Base-by-base conservation (phyloP, 2,113 vertebrate species). In the Myrmecobius fasciatus region DNA sequence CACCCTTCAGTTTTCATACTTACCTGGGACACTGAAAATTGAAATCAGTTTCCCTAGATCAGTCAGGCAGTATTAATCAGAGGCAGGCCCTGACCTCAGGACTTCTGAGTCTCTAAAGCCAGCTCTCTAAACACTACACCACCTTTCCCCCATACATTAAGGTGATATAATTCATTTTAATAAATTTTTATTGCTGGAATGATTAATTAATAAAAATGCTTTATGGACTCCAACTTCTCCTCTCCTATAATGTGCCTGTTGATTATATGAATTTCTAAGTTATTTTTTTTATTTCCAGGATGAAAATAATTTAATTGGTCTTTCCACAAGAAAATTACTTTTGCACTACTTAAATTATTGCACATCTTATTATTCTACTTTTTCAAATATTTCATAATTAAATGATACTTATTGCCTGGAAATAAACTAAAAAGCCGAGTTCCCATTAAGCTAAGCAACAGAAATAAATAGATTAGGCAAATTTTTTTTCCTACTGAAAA, bases 271-370 rank as follows among this genome's bases (percentile, higher is more conserved):
- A 83, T 83, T 83, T 43, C 67, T n/a, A 83, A 83, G 67, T 83
- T 83, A 83, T 83, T 83, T 83, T 83, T 24, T 83, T n/a, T 83
- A 43, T 83, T 43, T 43, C 67, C 43, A 83, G 36, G 43, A 17
- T 24, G n/a, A 26, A 83, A n/a, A 83, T 83, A 20, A 83, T 83
- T 83, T 83, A 83, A 83, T 83, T 83, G 67, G 67, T 43, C 67
- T 83, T 83, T 83, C 67, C 67, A 83, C n/a, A 43, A 83, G 67
- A 83, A 83, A 83, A 83, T 83, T 83, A 83, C 67, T 83, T 83
- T 83, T 83, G 36, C 67, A 83, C 36, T 43, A 83, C 20, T 43
- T 83, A 83, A 83, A 83, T 83, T 83, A 83, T 83, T n/a, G 67
- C n/a, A 83, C 2, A 6, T 83, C 67, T 43, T 83, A 83, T 83